Conservation (phyloP, 2,888 invertebrate genomes). For the Endomychus coccineus region DNA sequence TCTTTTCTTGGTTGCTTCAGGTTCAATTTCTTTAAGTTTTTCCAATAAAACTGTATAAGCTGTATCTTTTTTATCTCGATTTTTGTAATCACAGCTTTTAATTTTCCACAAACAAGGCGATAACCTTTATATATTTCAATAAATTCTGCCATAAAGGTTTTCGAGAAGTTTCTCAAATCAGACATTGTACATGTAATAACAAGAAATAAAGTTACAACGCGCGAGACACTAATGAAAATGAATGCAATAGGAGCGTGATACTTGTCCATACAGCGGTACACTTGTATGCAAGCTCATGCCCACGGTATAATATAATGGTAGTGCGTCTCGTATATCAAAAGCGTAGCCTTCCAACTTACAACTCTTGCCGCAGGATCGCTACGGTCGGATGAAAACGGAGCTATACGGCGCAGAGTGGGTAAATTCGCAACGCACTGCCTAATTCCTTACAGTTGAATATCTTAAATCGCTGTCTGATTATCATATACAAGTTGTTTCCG, state of each 20-base stretch:
- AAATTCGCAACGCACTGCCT: no score
- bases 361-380: no score
- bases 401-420: no score
- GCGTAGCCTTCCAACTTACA: no score
- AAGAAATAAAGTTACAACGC: background rate
- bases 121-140: slow-evolving; percentile 4
- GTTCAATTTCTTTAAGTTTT: slow-evolving; percentile 13
- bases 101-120: slow-evolving; percentile 3
- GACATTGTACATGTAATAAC: background rate
- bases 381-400: no score
- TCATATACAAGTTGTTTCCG: no score
- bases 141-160: slow-evolving; percentile 1
- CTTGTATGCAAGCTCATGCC: slow-evolving; percentile 9
- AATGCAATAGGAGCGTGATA: background rate
- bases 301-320: no score
- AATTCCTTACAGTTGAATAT: no score
- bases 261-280: background rate
- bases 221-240: background rate
- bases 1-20: slow-evolving; percentile 12
- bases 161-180: slow-evolving; percentile 3
- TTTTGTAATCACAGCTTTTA: slow-evolving; percentile 4
- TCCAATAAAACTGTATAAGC: slow-evolving; percentile 12
- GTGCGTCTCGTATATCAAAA: no score
- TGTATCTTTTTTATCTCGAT: slow-evolving; percentile 12
- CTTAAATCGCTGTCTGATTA: no score